Base-by-base conservation (phyloP, 2,888 invertebrate species). In the Eremobia ochroleuca region DNA sequence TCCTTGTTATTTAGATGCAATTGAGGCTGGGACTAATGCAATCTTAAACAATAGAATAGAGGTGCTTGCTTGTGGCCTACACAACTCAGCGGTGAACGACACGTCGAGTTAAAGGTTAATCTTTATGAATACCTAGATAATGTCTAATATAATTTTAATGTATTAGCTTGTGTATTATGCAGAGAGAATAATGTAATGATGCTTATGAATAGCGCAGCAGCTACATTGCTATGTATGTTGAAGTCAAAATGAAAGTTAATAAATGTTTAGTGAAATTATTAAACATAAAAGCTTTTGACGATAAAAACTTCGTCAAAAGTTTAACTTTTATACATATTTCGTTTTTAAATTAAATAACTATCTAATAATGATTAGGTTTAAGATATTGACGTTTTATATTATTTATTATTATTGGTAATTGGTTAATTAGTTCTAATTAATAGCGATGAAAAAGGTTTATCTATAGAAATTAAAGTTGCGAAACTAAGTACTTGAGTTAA, bases 1-100 rank as follows among this genome's bases (percentile, higher is more conserved):
- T 46, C 59, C 65, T 79, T 73, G 77, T 72, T 65, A 78, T 66
- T 67, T 71, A 61, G 58, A 37, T 74, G 64, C 66, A 67, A 74
- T 77, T 65, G 68, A 72, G 61, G 73, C 67, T 74, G 58, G 13
- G 43, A 43, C 52, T 85, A 79, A 75, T 71, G 83, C 78, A 85
- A 87, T 74, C 59, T 66, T 61, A 72, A 85, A 88, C 85, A 87
- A 87, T 87, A 69, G 81, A 25, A 5, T 34, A 34, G 25, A 40
- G 18, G 58, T 37, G 18, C 5, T 11, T 21, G 37, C 13, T 34
- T 34, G 21, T 61, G 43, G 58, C 59, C 40, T 83, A 70, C 59
- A 82, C 55, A 76, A 69, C 72, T 76, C 77, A 81, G 64, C 37
- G 79, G 75, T 73, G 76, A 83, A 79, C 62, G 55, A 80, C 67